Evolutionary conservation across 2,888 invertebrate species (phyloP), one percentile per base, ranked within the genome.

Genomic region (Eupsilia transversa): DNA sequence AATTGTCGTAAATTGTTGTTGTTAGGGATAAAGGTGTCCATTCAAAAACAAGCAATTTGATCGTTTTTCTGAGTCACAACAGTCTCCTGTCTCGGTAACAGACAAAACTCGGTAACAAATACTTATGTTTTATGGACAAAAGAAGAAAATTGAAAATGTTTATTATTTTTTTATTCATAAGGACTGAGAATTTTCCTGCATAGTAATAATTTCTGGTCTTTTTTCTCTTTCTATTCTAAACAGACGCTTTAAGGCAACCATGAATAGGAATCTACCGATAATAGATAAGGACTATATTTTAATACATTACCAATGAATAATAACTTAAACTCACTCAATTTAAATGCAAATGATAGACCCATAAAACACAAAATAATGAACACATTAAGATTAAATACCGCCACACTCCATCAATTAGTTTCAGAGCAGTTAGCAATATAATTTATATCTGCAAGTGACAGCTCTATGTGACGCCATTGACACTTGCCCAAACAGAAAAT

Each of bases 391-490:
- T 57, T 60, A 73, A 77, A 74, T 43, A 67, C 54, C 0, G n/a
- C 17, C 3, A 35, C 52, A 83, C 73, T 74, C 63, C 41, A 79
- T 73, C 75, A 83, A 73, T 79, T 81, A 82, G 65, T 57, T 76
- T 63, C 57, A 65, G 60, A 27, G 59, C 49, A 46, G 52, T 49
- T 65, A 61, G 41, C 54, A n/a, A 80, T 63, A 75, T 70, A 75
- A 80, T 80, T 77, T 84, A 84, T 72, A 82, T 74, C 56, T 27
- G 27, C 57, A 72, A 84, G 72, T 61, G 84, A 82, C 84, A 80
- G 60, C 14, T 80, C 72, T 77, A 84, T 84, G 82, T 80, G 77
- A 43, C 14, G 23, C n/a, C 23, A 20, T 14, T 80, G 84, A 82
- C 84, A 82, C 46, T 77, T 71, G 72, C 84, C 82, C 52, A 84